Base-by-base conservation (phyloP, 2,113 vertebrate species). In the Rostratula benghalensis region DNA sequence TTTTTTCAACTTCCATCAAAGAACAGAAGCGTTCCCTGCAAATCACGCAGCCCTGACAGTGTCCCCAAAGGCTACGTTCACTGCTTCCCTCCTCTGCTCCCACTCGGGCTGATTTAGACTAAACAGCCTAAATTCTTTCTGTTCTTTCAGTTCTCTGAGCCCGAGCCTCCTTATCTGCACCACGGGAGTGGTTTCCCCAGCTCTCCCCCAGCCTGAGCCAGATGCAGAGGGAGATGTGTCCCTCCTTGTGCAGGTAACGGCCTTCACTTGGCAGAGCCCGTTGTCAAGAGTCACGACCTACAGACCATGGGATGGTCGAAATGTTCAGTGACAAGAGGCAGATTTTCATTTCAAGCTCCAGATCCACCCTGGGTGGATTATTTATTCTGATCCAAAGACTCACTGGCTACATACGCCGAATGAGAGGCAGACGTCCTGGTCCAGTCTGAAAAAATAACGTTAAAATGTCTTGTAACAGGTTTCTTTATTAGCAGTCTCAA, bases 41-140 rank as follows among this genome's bases (percentile, higher is more conserved):
- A 43, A 43, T 50, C 67, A 69, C 11, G 27, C 24, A 87, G 48
- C 19, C 50, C 33, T 46, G 63, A 56, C 28, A 64, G 10, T 14
- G 65, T 75, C 37, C 30, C 56, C 41, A 61, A 65, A 91, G 68
- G 30, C 50, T 35, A 20, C 1, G 4, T 61, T 61, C 6, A 2
- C 33, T 56, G 48, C 48, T 90, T 92, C 51, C 23, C 50, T 76
- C 17, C 21, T 61, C 78, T 85, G 57, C 48, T 65, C 41, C 64
- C 16, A 30, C 45, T 94, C 43, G 59, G 80, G 50, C 33, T 92
- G 53, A 41, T 96, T 76, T n/a, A 81, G 50, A 94, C 56, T 63
- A 37, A 95, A 83, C 30, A 76, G 78, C 23, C 7, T 31, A 15
- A 3, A 7, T 68, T 45, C 30, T n/a, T 65, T 56, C 46, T 53